These are phyloP conservation scores for Sebastes nivosus DNA, from an alignment of 2,797 vertebrate species.

Conservation along the genomic window DNA sequence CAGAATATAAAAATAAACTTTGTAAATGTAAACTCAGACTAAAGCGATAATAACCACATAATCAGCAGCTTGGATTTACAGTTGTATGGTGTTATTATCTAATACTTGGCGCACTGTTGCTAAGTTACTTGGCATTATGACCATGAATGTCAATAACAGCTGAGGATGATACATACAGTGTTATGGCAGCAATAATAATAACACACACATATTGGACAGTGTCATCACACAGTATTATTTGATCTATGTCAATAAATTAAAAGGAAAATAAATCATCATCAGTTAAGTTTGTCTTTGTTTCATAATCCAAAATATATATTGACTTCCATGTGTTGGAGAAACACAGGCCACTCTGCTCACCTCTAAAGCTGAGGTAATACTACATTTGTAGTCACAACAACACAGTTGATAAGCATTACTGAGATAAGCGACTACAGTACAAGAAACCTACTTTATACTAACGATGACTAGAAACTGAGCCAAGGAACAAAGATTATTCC, in stretches of 20 bases:
- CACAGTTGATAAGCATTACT: slow-evolving; percentile 47
- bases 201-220: slow-evolving; percentile 56
- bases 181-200: slow-evolving; percentile 66
- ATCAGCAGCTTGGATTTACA: slow-evolving; percentile 80
- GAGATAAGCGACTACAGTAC: slow-evolving; percentile 44
- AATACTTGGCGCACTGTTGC: slow-evolving; percentile 75
- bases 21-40: slow-evolving; percentile 74
- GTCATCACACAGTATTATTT: slow-evolving; percentile 42
- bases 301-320: slow-evolving; percentile 37
- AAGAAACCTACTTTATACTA: slow-evolving; percentile 49
- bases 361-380: slow-evolving; percentile 37
- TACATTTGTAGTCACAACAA: slow-evolving; percentile 46
- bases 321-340: slow-evolving; percentile 7
- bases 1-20: slow-evolving; percentile 83
- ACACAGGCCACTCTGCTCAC: slow-evolving; percentile 16
- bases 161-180: slow-evolving; percentile 57
- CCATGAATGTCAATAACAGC: slow-evolving; percentile 65
- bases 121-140: slow-evolving; percentile 77
- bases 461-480: slow-evolving; percentile 40
- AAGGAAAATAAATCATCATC: slow-evolving; percentile 10
- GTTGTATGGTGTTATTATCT: slow-evolving; percentile 71
- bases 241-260: slow-evolving; percentile 22
- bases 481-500: slow-evolving; percentile 37
- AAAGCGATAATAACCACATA: slow-evolving; percentile 75
- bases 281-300: slow-evolving; percentile 22